Evolutionary conservation across 1,140 invertebrate species (phyloP), one percentile per base, ranked within the genome.

Genomic region (Zaprionus davidi): DNA sequence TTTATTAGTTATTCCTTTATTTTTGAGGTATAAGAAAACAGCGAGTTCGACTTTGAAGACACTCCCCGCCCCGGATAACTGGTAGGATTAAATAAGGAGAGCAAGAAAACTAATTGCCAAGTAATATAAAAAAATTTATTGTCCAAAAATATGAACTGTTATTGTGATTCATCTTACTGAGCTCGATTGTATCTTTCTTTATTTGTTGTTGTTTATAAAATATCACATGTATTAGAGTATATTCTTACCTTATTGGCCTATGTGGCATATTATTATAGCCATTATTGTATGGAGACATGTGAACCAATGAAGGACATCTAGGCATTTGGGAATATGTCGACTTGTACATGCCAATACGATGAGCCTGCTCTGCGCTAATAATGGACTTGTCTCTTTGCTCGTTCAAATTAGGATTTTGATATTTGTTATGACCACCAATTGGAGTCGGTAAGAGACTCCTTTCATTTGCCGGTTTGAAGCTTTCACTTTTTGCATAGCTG

Each of bases 351-450:
- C 34, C 72, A 11, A 83, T 72, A 11, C 82, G 81, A 51, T 83
- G 85, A 9, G 46, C 36, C 6, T 81, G 77, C 28, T 86, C 88
- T 72, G 91, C 6, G 17, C 59, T 65, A 5, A 60, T 36, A 5
- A 73, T 11, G 12, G 34, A 11, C 12, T 77, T 77, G 0, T 78
- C 71, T 15, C 64, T 41, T 56, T 69, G 71, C n/a, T 90, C 85
- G 31, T 91, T 92, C n/a, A 93, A 65, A 49, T 84, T 72, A n/a
- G 64, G 79, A 11, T 77, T 79, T 28, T 70, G 81, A 49, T 85
- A 88, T 17, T 70, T 90, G 15, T 78, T 81, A 20, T 81, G 75
- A 2, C 36, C 58, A 9, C 62, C 70, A 26, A 90, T 51, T 12
- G 84, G 84, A 24, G 85, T 90, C 0, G 84, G 84, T 24, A 88